Percentiles rank a stretch among this genome's conserved stretches.
phyloP scores from a whole-genome alignment of 2,888 invertebrate genomes.

The Diarsia dahlii region DNA sequence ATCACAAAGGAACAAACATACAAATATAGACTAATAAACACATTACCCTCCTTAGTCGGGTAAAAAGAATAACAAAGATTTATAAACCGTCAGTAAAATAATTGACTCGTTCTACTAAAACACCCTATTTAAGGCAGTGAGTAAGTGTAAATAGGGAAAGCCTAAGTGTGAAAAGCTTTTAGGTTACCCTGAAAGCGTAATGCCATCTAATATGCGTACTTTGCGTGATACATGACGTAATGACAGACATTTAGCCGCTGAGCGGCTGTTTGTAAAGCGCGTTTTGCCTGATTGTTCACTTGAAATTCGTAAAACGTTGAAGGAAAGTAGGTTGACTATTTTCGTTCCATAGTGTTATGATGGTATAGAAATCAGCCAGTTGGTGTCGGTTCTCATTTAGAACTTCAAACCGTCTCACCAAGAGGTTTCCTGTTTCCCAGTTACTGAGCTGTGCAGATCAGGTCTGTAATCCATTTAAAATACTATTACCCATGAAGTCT shows the following conservation, averaged over 20 bases:
- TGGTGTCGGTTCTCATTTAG: too few species aligned
- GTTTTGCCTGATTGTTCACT: background rate
- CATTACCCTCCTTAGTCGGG: background rate
- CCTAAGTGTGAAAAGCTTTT: constrained; percentile 46
- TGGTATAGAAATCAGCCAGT: background rate
- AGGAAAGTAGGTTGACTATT: background rate
- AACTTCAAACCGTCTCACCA: too few species aligned
- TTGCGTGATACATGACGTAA: constrained; percentile 28
- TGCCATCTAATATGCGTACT: constrained; percentile 44
- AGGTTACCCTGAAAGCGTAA: constrained; percentile 31
- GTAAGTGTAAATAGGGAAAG: constrained; percentile 25
- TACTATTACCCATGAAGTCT: too few species aligned
- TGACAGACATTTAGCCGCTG: constrained; percentile 26
- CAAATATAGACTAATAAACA: background rate
- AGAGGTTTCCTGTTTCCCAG: too few species aligned
- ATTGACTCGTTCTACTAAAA: constrained; percentile 19
- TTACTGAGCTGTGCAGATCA: background rate
- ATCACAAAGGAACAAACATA: background rate
- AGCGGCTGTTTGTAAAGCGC: background rate
- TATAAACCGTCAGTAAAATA: background rate
- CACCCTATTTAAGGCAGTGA: constrained; percentile 16
- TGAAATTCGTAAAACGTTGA: background rate
- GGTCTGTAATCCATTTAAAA: background rate
- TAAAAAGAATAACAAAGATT: background rate
- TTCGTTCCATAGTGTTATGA: background rate